phyloP scores from a whole-genome alignment of 2,797 vertebrate genomes.

The Periophthalmus magnuspinnatus region DNA sequence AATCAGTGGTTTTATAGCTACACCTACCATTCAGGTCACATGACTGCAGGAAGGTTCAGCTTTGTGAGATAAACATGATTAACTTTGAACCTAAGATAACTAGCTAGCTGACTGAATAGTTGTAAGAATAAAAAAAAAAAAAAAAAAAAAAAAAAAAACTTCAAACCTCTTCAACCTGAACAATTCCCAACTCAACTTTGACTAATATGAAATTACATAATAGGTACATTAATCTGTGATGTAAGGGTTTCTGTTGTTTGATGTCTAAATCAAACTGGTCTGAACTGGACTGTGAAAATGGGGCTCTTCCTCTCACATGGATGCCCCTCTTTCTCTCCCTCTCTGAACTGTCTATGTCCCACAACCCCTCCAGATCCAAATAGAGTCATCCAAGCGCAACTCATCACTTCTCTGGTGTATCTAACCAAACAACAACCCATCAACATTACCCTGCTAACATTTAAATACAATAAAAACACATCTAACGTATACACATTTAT shows the following conservation, averaged over 20 bases:
- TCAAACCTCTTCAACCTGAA: not conserved
- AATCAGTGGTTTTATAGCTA: constrained; percentile 42
- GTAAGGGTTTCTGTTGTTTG: constrained; percentile 33
- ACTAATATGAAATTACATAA: constrained; percentile 26
- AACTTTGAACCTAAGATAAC: constrained; percentile 40
- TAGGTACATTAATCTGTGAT: constrained; percentile 14
- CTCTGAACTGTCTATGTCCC: constrained; percentile 15
- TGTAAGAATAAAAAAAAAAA: not conserved
- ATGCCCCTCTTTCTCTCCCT: constrained; percentile 4
- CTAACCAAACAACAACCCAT: constrained; percentile 29
- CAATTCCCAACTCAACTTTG: constrained; percentile 22
- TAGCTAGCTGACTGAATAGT: not conserved
- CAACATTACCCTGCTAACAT: not conserved
- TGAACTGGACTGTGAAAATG: constrained; percentile 57
- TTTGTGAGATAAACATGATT: constrained; percentile 35
- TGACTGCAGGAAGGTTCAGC: constrained; percentile 11
- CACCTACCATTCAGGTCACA: constrained; percentile 37
- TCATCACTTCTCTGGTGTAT: constrained; percentile 37
- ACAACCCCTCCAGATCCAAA: constrained; percentile 43
- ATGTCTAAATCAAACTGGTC: constrained; percentile 52
- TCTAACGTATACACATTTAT: not conserved
- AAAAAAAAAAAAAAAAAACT: too few species aligned
- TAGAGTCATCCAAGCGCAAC: constrained; percentile 54
- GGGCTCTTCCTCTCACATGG: constrained; percentile 20
- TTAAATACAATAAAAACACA: not conserved